These are phyloP conservation scores for Phoxinus dragarum DNA, from an alignment of 2,797 vertebrate genomes.

Conservation along the genomic window DNA sequence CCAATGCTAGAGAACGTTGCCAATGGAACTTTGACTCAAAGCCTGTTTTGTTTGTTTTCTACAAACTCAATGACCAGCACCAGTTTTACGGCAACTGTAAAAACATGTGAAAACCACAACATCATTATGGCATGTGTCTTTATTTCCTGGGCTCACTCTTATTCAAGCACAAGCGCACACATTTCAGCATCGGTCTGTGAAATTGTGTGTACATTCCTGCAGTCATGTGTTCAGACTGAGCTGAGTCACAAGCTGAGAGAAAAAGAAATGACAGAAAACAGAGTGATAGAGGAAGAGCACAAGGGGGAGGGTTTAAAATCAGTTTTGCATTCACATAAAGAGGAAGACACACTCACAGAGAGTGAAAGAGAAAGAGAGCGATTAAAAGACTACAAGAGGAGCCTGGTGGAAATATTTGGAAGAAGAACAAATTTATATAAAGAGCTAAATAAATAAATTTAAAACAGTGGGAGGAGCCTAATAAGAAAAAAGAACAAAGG, in stretches of 20 bases:
- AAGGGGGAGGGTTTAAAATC: conserved; percentile 30
- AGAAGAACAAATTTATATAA: background rate
- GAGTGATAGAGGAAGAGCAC: conserved; percentile 23
- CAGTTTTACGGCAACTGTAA: background rate
- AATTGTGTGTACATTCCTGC: conserved; percentile 71
- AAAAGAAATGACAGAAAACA: conserved; percentile 48
- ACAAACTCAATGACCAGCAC: background rate
- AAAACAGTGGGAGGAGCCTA: conserved; percentile 11
- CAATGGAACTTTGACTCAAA: background rate
- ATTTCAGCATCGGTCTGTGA: conserved; percentile 37
- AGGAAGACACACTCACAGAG: conserved; percentile 13
- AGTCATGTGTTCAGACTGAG: conserved; percentile 79
- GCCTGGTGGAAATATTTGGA: background rate
- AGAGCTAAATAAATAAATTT: background rate
- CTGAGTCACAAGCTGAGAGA: conserved; percentile 74
- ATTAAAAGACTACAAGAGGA: background rate
- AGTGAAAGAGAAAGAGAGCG: conserved; percentile 56
- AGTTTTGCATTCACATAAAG: background rate
- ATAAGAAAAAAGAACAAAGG: background rate
- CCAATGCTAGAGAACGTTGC: background rate
- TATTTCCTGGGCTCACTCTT: background rate
- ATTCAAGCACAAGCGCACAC: conserved; percentile 15
- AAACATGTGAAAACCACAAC: background rate
- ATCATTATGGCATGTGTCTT: background rate
- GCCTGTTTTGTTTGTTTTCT: background rate